Conservation (phyloP, 2,888 invertebrate genomes). For the Conomelus anceps region DNA sequence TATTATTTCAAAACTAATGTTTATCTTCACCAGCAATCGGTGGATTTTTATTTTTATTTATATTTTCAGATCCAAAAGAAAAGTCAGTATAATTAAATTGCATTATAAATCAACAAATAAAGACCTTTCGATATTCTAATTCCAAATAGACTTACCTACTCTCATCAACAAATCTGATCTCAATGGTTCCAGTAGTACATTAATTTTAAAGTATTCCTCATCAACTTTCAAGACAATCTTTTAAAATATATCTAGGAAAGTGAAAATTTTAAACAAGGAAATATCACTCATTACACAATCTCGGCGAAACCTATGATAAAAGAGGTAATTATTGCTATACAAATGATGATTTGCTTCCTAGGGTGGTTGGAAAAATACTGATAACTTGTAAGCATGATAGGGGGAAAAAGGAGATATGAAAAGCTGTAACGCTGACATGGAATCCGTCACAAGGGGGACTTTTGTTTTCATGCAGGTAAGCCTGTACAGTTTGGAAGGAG, state of each 20-base stretch:
- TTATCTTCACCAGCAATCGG: too few species aligned
- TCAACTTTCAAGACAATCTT: too few species aligned
- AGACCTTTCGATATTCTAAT: too few species aligned
- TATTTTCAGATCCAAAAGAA: too few species aligned
- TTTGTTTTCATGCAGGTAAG: background rate
- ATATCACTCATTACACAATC: background rate
- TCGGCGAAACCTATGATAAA: background rate
- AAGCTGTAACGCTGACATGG: background rate
- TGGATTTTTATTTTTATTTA: too few species aligned
- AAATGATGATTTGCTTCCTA: background rate
- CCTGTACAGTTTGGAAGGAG: background rate
- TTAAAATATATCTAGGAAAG: background rate
- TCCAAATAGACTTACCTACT: too few species aligned
- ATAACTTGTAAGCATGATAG: background rate
- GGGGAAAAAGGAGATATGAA: background rate
- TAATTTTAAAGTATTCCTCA: too few species aligned
- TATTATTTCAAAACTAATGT: too few species aligned
- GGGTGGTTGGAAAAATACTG: background rate
- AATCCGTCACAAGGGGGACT: background rate
- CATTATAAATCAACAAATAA: too few species aligned
- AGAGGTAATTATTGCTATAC: background rate
- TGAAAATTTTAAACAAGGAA: background rate
- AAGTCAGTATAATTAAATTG: too few species aligned
- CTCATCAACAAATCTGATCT: too few species aligned
- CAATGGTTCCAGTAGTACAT: too few species aligned